Base-by-base conservation (phyloP, 1,140 invertebrate species). In the Eupristina koningsbergeri region DNA sequence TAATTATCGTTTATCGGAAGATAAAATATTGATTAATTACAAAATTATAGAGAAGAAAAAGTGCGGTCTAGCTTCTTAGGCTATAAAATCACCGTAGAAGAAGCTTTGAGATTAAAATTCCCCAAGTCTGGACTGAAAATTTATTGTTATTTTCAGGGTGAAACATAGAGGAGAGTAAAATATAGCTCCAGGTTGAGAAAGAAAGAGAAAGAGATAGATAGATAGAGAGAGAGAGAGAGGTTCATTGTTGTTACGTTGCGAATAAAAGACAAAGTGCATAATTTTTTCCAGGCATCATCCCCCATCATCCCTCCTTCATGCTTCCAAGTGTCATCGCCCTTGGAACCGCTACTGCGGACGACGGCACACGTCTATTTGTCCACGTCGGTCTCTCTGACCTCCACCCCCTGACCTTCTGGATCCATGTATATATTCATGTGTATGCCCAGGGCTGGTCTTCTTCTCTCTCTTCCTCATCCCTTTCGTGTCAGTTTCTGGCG, bases 321-420 rank as follows among this genome's bases (percentile, higher is more conserved):
- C n/a, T n/a, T n/a, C 81, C 29, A 80, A 85, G 86, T 87, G 87
- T 88, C 88, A 87, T 86, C 86, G 87, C 90, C 89, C 88, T 83
- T 76, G 6, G 3, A 71, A 87, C 83, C 47, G 39, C 90, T 89
- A 89, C 90, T 84, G 88, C 83, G 89, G 89, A 89, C 87, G 86
- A 83, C 82, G 85, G 87, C 61, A 13, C 89, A 89, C 88, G 89
- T 91, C 88, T 92, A 90, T 92, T 92, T 91, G 89, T 91, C 87
- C 89, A 91, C 88, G 89, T 91, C 89, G 88, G 86, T 88, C 88
- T 89, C 45, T 22, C 31, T 58, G 58, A 71, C 45, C 45, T 58
- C 50, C 17, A n/a, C 47, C 67, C 80, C 80, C 34, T 13, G 26
- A 22, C 74, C 29, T 11, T 5, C 41, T 11, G 41, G n/a, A n/a